Base-by-base conservation (phyloP, 2,888 invertebrate genomes). In the Sipha maydis region DNA sequence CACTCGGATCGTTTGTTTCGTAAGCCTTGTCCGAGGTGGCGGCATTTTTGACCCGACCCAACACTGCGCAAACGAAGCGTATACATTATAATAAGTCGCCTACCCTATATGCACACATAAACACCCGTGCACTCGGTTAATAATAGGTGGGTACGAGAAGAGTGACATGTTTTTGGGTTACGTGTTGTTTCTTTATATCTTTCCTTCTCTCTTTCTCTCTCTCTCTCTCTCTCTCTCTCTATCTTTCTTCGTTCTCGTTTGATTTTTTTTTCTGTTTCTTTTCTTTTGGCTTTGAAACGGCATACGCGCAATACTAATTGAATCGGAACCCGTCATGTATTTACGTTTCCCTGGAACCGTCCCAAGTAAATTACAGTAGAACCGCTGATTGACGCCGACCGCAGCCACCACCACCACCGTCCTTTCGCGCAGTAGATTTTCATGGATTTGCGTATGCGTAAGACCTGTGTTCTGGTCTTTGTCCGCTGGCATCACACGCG, bases 261-360 rank as follows among this genome's bases (percentile, higher is more conserved):
- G 28, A 48, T 38, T 75, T 25, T 71, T 38, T 19, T 48, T 77
- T 77, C 41, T 41, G 28, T 77, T 77, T 48, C 21, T 75, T 77
- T 75, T 48, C 14, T 38, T 38, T 77, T 77, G 48, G 77, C 77
- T 77, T 77, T 77, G 77, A 77, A 77, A 77, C 48, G 48, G 48
- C 41, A n/a, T 76, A 76, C 48, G 48, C 48, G 28, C 41, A 21
- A 61, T 61, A 77, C 77, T 77, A 77, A 77, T 77, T 77, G 77
- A 77, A 77, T 77, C 77, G 77, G 77, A 77, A 77, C 77, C 48
- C 77, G 77, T 48, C 76, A n/a, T 77, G 77, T 77, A 77, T 77
- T 77, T 77, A 77, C 77, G 77, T 77, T 77, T 48, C 41, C 4
- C 77, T 77, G 77, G 77, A 77, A 77, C 48, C 48, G 77, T 77